Evolutionary conservation across 2,113 vertebrate species (phyloP).

Genomic region (Heterotilapia buettikoferi): DNA sequence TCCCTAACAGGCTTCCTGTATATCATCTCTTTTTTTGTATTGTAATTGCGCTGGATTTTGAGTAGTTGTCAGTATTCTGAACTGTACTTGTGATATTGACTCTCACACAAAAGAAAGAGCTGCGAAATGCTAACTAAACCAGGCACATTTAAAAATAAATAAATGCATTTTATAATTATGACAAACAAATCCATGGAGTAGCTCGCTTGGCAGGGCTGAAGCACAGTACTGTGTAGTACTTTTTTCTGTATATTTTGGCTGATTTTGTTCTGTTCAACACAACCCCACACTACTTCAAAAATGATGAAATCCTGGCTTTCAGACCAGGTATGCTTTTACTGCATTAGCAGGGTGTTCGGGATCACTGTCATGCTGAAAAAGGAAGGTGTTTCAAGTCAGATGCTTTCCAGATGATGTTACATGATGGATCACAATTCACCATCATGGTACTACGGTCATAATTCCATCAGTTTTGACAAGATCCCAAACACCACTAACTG

Average conservation of each 20-base stretch:
- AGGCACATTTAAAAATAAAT: not conserved
- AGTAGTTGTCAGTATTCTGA: not conserved
- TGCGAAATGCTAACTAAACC: not conserved
- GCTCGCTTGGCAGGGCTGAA: not conserved
- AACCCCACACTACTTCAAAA: not conserved
- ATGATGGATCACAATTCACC: not conserved
- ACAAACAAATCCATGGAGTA: not conserved
- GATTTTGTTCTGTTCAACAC: not conserved
- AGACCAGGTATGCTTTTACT: not conserved
- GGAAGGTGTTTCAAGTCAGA: not conserved
- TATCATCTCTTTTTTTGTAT: not conserved
- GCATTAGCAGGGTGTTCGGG: not conserved
- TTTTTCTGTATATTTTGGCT: not conserved
- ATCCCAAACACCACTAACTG: not conserved
- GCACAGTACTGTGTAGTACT: not conserved
- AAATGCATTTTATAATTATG: not conserved
- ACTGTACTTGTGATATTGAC: not conserved
- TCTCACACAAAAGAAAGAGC: not conserved
- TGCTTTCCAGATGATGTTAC: not conserved
- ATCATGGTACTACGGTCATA: not conserved
- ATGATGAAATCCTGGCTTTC: not conserved
- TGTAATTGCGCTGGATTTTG: not conserved
- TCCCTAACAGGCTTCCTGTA: not conserved
- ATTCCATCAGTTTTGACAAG: not conserved
- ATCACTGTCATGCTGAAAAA: not conserved